Evolutionary conservation across 2,113 vertebrate species (phyloP).

Genomic region (Petroica traversi): DNA sequence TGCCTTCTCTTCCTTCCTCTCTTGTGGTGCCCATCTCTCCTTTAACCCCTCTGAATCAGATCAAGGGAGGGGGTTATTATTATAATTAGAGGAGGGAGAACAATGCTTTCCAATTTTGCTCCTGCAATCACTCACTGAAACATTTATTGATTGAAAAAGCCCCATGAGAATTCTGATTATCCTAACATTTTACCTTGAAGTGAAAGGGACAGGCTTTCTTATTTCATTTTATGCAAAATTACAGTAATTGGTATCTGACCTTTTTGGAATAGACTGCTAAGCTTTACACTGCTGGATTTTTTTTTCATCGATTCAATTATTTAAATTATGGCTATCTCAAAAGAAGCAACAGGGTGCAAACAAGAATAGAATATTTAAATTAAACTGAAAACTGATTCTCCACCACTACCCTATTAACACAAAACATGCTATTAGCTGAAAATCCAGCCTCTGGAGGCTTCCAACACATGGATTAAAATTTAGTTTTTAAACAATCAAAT

Average conservation of each 20-base stretch:
- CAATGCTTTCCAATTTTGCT: conserved; percentile 39
- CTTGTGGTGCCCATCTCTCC: background rate
- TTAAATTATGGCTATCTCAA: conserved; percentile 72
- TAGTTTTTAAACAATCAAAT: conserved; percentile 42
- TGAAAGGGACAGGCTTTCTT: conserved; percentile 56
- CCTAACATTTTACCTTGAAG: conserved; percentile 45
- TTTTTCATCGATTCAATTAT: conserved; percentile 72
- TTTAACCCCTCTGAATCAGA: background rate
- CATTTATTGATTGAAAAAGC: conserved; percentile 66
- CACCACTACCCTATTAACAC: background rate
- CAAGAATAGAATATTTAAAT: conserved; percentile 66
- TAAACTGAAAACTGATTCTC: conserved; percentile 49
- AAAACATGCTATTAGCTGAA: conserved; percentile 33
- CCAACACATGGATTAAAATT: conserved; percentile 37
- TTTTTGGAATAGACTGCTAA: conserved; percentile 66
- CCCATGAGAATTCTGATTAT: conserved; percentile 57
- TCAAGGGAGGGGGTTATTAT: background rate
- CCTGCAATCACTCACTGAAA: conserved; percentile 50
- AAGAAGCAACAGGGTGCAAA: conserved; percentile 53
- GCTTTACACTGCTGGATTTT: conserved; percentile 45
- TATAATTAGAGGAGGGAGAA: conserved; percentile 18
- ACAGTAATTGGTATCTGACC: conserved; percentile 73
- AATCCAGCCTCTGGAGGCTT: background rate
- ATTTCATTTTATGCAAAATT: conserved; percentile 74
- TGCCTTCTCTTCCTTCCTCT: background rate